A percentile compares a stretch with the other conserved stretches of the same genome.
phyloP scores from a whole-genome alignment of 1,140 invertebrate genomes.

The Babylonia areolata region DNA sequence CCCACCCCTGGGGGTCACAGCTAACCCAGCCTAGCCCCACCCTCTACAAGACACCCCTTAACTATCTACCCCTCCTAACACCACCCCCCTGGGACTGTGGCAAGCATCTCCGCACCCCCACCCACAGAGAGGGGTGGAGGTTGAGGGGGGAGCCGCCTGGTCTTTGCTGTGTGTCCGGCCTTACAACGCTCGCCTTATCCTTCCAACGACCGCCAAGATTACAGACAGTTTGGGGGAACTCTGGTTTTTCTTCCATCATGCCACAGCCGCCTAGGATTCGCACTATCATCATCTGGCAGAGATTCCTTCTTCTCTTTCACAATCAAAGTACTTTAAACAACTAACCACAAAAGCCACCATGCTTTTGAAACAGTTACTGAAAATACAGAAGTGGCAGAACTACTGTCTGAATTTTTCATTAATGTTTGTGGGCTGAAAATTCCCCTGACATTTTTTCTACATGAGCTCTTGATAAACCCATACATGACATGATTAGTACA shows the following conservation, averaged over 20 bases:
- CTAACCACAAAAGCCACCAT: no score
- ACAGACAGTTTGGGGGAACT: constrained; percentile 27
- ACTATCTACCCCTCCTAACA: neutral
- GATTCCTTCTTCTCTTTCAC: no score
- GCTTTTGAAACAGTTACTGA: no score
- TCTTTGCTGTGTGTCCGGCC: constrained; percentile 37
- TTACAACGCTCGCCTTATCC: constrained; percentile 29
- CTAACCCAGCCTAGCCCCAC: constrained; percentile 5
- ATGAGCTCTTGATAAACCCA: no score
- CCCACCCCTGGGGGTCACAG: neutral
- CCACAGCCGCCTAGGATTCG: constrained; percentile 32
- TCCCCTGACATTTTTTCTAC: no score
- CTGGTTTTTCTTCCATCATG: constrained; percentile 24
- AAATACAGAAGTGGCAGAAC: no score
- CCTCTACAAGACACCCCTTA: constrained; percentile 6
- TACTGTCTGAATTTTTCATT: no score
- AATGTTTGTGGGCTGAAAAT: no score
- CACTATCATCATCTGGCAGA: constrained; percentile 34
- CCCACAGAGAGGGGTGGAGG: neutral
- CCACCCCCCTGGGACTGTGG: constrained; percentile 28
- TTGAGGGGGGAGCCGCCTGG: neutral
- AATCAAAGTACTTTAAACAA: no score
- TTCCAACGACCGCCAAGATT: constrained; percentile 32
- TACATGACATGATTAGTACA: no score
- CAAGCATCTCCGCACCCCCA: constrained; percentile 6